Evolutionary conservation across 2,888 invertebrate species (phyloP).

Genomic region (Cheilosia vernalis): DNA sequence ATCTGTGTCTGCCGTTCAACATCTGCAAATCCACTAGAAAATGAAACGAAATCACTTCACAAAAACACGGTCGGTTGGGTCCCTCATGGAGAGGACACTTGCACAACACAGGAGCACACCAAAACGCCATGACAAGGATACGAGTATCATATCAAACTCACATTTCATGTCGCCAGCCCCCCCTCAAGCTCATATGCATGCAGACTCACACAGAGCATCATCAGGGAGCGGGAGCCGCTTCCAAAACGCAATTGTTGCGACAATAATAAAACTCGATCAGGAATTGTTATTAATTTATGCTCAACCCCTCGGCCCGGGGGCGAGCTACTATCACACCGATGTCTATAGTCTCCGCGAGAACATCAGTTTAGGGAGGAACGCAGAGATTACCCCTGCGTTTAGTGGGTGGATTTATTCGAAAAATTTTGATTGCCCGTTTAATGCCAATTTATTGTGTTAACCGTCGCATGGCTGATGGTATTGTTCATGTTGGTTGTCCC

Average conservation of each 20-base stretch:
- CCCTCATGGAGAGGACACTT: conserved; percentile 9
- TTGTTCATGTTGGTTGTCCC: neutral
- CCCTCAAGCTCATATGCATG: neutral
- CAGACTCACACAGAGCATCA: neutral
- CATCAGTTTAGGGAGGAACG: conserved; percentile 51
- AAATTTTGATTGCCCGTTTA: conserved; percentile 73
- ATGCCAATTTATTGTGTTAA: conserved; percentile 71
- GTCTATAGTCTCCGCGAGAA: conserved; percentile 7
- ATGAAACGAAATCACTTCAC: conserved; percentile 74
- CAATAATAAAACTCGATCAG: conserved; percentile 74
- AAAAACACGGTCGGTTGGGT: conserved; percentile 37
- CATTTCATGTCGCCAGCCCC: neutral
- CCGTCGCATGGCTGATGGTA: conserved; percentile 10
- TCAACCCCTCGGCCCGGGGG: neutral
- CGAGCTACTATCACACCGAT: neutral
- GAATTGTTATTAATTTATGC: conserved; percentile 75
- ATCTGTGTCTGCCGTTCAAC: conserved; percentile 51
- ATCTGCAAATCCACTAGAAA: conserved; percentile 72
- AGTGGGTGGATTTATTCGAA: conserved; percentile 74
- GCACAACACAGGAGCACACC: conserved; percentile 3
- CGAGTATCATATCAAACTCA: conserved; percentile 17
- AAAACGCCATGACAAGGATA: neutral
- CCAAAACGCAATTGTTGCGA: conserved; percentile 68
- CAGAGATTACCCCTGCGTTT: conserved; percentile 72
- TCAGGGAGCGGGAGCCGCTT: neutral